Base-by-base conservation (phyloP, 2,888 invertebrate genomes). In the Idaea straminata region DNA sequence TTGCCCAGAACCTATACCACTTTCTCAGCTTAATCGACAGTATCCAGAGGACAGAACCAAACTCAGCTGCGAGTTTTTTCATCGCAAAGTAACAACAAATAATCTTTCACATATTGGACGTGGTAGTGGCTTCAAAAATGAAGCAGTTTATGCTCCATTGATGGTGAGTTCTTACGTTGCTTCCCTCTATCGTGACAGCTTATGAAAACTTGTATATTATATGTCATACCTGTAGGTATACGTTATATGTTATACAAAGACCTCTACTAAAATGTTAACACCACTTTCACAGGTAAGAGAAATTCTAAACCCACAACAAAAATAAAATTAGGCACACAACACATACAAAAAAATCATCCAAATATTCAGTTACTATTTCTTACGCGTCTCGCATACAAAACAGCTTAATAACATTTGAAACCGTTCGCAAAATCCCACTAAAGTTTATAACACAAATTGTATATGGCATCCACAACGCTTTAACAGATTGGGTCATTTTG, bases 401-500 rank as follows among this genome's bases (percentile, higher is more conserved):
- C 65, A 68, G 72, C 77, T 76, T 74, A 71, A 75, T 75, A 73
- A 75, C 72, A 69, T 66, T 73, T 70, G 67, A 69, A 73, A 74
- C 64, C 58, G 58, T 69, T 72, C 62, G 67, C 69, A 66, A 73
- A 74, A 77, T 75, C 75, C 73, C 73, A 75, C 75, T 81, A 74
- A 75, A 77, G 72, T 74, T 75, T 74, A 81, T 75, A 76, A 76
- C 73, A 74, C 82, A 80, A 80, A 82, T 80, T 77, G 75, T 81
- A 74, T 79, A 81, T 76, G 69, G 76, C 72, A 72, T 79, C 74
- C 72, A 85, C 83, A 87, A 84, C 80, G 81, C 80, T 76, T 79
- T 77, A 82, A 83, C 82, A 83, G 83, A 87, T 86, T 86, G 82
- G 82, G 75, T 75, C 75, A 79, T 83, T 87, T 84, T 78, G 82